Percentiles rank a stretch among this genome's conserved stretches.
phyloP scores from a whole-genome alignment of 2,113 vertebrate genomes.

The Oriolus oriolus region DNA sequence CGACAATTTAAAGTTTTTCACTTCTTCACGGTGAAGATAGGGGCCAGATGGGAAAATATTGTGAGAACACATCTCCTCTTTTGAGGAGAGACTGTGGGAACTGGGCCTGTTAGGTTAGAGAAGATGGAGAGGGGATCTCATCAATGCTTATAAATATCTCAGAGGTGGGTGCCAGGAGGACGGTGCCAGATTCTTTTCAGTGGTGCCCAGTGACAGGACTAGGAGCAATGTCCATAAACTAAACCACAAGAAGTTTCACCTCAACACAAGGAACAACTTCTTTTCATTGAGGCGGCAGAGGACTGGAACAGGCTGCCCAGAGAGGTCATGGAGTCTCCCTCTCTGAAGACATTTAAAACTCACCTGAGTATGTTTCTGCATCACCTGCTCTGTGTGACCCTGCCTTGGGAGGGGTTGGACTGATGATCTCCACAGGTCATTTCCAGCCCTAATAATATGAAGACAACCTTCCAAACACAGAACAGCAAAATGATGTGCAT shows the following conservation, averaged over 20 bases:
- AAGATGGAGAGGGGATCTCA: not conserved
- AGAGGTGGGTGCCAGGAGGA: not conserved
- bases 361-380: not conserved
- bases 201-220: not conserved
- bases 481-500: not conserved
- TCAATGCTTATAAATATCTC: not conserved
- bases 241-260: not conserved
- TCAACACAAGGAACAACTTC: not conserved
- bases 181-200: not conserved
- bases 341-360: not conserved
- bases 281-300: not conserved
- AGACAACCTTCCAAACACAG: not conserved
- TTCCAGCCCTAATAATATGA: not conserved
- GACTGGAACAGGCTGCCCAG: not conserved
- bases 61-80: not conserved
- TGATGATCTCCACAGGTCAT: not conserved
- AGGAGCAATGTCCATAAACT: not conserved
- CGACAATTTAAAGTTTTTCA: not conserved
- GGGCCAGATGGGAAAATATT: not conserved
- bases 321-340: fast-evolving
- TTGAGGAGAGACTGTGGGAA: not conserved
- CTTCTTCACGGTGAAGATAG: not conserved
- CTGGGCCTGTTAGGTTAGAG: not conserved
- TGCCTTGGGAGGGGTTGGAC: not conserved
- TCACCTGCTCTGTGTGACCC: not conserved